These are phyloP conservation scores for Saccopteryx leptura DNA, from an alignment of 2,113 vertebrate genomes.

Conservation along the genomic window DNA sequence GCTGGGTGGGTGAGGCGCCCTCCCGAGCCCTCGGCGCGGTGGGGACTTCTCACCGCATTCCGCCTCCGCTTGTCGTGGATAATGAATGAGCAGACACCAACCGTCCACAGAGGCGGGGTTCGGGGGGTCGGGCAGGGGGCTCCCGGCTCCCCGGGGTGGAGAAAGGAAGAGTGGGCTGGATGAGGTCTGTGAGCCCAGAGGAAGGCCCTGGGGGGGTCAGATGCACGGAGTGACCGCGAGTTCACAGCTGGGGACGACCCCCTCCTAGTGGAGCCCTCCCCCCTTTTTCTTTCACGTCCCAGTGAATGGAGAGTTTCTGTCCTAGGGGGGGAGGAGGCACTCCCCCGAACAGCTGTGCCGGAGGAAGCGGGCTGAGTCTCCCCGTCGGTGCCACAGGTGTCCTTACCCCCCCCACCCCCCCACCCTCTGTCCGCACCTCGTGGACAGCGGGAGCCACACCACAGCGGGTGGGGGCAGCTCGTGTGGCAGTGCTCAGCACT, in stretches of 20 bases:
- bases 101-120: not conserved
- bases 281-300: not conserved
- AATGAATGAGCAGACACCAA: too few relatives aligned
- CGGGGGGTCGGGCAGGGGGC: too few relatives aligned
- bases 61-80: not conserved
- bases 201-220: not conserved
- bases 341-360: not conserved
- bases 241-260: not conserved
- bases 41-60: not conserved
- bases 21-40: not conserved
- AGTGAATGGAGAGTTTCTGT: not conserved
- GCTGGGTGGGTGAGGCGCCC: not conserved
- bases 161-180: not conserved
- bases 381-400: too few relatives aligned
- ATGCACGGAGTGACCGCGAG: not conserved
- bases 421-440: too few relatives aligned
- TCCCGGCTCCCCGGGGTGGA: not conserved
- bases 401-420: too few relatives aligned
- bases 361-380: too few relatives aligned
- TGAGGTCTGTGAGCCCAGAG: not conserved
- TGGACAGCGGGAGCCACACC: too few relatives aligned
- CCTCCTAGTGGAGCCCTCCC: not conserved
- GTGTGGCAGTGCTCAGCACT: too few relatives aligned
- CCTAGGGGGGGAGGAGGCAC: not conserved
- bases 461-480: too few relatives aligned